Conservation (phyloP, 1,140 invertebrate species). For the Sitobion miscanthi region DNA sequence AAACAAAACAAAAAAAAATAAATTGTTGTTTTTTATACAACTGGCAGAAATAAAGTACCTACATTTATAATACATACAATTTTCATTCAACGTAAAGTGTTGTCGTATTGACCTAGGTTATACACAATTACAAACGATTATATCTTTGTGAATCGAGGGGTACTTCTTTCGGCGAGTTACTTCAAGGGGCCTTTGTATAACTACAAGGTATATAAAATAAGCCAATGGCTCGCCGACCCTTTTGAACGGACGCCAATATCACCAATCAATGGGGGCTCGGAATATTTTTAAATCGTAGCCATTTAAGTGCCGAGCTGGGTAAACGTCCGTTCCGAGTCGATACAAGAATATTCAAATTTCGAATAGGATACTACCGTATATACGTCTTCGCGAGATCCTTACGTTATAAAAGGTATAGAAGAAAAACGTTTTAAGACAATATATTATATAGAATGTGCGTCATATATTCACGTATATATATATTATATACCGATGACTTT, state of each 20-base stretch:
- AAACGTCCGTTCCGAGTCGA: neutral
- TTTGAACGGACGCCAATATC: conserved; percentile 32
- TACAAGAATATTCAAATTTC: conserved; percentile 4
- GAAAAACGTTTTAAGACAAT: neutral
- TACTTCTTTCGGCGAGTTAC: neutral
- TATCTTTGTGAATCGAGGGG: neutral
- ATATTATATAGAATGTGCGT: neutral
- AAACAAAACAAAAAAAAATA: conserved; percentile 20
- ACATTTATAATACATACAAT: neutral
- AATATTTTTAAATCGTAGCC: conserved; percentile 35
- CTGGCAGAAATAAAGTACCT: neutral
- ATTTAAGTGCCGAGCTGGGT: neutral
- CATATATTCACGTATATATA: neutral
- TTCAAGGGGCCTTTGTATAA: neutral
- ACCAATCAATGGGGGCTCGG: neutral
- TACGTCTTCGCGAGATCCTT: neutral
- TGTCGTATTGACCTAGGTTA: neutral
- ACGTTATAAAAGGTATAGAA: neutral
- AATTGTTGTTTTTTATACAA: neutral
- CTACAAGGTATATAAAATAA: conserved; percentile 9
- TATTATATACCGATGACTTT: neutral
- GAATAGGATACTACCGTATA: neutral
- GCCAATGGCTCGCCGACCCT: neutral
- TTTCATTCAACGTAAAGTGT: neutral
- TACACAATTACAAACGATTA: neutral